Conservation (phyloP, 2,797 vertebrate species). For the Mareca penelope region DNA sequence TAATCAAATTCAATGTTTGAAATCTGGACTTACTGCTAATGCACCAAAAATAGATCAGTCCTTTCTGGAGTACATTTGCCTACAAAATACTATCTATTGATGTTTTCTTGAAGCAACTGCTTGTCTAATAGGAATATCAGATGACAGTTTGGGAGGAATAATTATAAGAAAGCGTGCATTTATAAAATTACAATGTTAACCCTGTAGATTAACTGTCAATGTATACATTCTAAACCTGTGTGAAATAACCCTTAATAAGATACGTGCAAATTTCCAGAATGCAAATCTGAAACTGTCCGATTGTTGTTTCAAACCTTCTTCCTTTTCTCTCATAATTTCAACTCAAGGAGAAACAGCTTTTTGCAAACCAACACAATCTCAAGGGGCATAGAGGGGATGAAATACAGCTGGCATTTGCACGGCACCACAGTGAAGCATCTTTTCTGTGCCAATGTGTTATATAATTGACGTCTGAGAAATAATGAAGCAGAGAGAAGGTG, state of each 20-base stretch:
- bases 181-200: constrained; percentile 70
- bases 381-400: not conserved
- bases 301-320: constrained; percentile 64
- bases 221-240: constrained; percentile 60
- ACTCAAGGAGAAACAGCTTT: constrained; percentile 56
- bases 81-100: constrained; percentile 53
- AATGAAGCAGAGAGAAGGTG: constrained; percentile 54
- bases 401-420: constrained; percentile 38
- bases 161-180: constrained; percentile 71
- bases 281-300: constrained; percentile 67
- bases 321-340: constrained; percentile 53
- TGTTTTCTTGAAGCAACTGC: constrained; percentile 64
- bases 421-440: constrained; percentile 22
- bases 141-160: constrained; percentile 69
- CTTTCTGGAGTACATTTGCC: constrained; percentile 44
- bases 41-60: constrained; percentile 62
- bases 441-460: constrained; percentile 42
- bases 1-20: constrained; percentile 71
- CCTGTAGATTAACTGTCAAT: constrained; percentile 72
- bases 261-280: constrained; percentile 75
- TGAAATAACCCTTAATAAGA: constrained; percentile 70
- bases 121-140: constrained; percentile 62
- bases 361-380: constrained; percentile 34
- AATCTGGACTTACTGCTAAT: constrained; percentile 61
- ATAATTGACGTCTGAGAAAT: constrained; percentile 31